These are phyloP conservation scores for Ascaphus truei DNA, from an alignment of 2,113 vertebrate genomes.

Conservation along the genomic window DNA sequence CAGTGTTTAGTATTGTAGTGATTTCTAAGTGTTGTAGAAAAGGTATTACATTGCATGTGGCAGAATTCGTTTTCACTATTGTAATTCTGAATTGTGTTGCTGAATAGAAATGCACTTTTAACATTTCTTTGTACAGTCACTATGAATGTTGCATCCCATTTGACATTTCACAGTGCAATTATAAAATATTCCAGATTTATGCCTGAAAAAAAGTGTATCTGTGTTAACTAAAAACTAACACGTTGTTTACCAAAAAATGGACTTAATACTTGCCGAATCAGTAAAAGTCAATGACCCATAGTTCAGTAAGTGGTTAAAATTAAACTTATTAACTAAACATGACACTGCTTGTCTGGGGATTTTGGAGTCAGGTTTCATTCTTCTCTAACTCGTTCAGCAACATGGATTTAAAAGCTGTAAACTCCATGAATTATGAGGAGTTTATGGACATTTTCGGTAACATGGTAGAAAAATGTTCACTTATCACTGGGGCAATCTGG, in stretches of 20 bases:
- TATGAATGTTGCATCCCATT: no score
- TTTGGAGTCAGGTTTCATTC: no score
- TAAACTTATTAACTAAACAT: constrained; percentile 27
- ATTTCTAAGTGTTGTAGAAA: no score
- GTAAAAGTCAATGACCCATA: not conserved
- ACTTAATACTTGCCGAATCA: not conserved
- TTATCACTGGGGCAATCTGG: constrained; percentile 71
- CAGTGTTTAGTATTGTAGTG: no score
- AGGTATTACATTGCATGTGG: no score
- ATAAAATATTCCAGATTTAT: no score
- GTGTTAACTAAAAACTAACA: constrained; percentile 14
- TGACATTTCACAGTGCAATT: no score
- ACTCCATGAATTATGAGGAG: constrained; percentile 66
- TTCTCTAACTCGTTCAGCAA: not conserved
- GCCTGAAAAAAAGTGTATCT: no score
- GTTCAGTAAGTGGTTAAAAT: not conserved
- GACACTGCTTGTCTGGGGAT: not conserved
- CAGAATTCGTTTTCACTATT: no score
- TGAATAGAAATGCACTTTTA: no score
- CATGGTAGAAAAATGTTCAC: constrained; percentile 70
- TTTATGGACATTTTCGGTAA: constrained; percentile 74
- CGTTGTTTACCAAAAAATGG: not conserved
- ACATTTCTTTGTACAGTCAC: no score
- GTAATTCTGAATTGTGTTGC: no score
- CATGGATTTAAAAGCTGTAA: constrained; percentile 46